Base-by-base conservation (phyloP, 2,888 invertebrate genomes). In the Drosophila putrida region DNA sequence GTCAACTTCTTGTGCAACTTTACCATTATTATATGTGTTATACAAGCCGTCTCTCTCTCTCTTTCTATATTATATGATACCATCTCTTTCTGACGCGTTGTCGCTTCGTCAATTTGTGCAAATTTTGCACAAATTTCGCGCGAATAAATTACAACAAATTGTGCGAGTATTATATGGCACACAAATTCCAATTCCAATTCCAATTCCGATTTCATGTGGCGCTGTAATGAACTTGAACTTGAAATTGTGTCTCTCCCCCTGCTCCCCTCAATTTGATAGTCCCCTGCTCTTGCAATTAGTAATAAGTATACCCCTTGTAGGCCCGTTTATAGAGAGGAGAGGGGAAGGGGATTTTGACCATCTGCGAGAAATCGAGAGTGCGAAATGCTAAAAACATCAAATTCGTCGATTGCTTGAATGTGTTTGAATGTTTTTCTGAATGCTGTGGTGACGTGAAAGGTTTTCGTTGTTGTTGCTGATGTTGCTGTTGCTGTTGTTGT, bases 141-240 rank as follows among this genome's bases (percentile, higher is more conserved):
- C 82, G n/a, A n/a, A 80, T 86, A 87, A 83, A 86, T 83, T 82
- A 83, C 81, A 83, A 75, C 71, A 80, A 82, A 80, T 75, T 75
- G 81, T 66, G 57, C 60, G 53, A 64, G 55, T 49, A 47, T 65
- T 61, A 59, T 46, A 47, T 47, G 55, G 20, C 31, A 44, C 31
- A 67, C 8, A 72, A 59, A 73, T 51, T 50, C 46, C 36, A 54
- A 61, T 67, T 75, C 67, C 69, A 65, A n/a, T n/a, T n/a, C n/a
- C n/a, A n/a, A n/a, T n/a, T 50, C 46, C 36, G 58, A 61, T 67
- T 75, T 71, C 69, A 65, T 81, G 67, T 54, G 70, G 74, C 64
- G 78, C 51, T 78, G 59, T 72, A 82, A 85, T 82, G 82, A 88
- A 84, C 84, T 84, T 84, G 85, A 84, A 85, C 87, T 84, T 84